A percentile compares a stretch with the other conserved stretches of the same genome.
phyloP scores from a whole-genome alignment of 1,140 invertebrate species.

The Pristionchus pacificus region DNA sequence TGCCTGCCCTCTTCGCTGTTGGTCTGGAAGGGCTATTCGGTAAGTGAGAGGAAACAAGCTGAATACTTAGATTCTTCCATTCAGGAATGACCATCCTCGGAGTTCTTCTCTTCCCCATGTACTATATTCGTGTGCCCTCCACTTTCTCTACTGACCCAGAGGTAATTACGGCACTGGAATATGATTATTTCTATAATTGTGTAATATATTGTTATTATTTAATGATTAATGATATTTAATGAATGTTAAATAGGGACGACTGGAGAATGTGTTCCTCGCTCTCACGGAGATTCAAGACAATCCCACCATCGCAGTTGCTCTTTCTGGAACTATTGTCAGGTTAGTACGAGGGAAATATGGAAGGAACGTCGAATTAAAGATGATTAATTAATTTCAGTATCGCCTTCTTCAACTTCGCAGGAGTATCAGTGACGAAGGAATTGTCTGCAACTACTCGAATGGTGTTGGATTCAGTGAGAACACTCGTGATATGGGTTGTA shows the following conservation, averaged over 20 bases:
- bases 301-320: slow-evolving; percentile 65
- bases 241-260: slow-evolving; percentile 57
- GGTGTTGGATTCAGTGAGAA: slow-evolving; percentile 83
- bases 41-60: neutral
- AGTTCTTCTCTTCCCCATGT: slow-evolving; percentile 75
- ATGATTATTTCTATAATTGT: too few species aligned
- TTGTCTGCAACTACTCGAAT: slow-evolving; percentile 84
- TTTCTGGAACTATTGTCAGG: slow-evolving; percentile 63
- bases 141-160: slow-evolving; percentile 72
- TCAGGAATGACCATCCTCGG: slow-evolving; percentile 72
- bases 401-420: slow-evolving; percentile 92
- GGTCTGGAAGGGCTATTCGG: slow-evolving; percentile 75
- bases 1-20: slow-evolving; percentile 74
- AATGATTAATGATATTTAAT: neutral
- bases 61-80: neutral
- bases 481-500: slow-evolving; percentile 81
- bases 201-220: too few species aligned
- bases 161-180: too few species aligned
- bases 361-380: too few species aligned
- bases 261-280: slow-evolving; percentile 77
- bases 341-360: too few species aligned
- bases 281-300: slow-evolving; percentile 71
- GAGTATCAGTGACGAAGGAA: slow-evolving; percentile 90
- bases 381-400: too few species aligned
- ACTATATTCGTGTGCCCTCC: slow-evolving; percentile 74